Evolutionary conservation across 1,140 invertebrate species (phyloP), one percentile per base, ranked within the genome.

Genomic region (Sycobia sp.): DNA sequence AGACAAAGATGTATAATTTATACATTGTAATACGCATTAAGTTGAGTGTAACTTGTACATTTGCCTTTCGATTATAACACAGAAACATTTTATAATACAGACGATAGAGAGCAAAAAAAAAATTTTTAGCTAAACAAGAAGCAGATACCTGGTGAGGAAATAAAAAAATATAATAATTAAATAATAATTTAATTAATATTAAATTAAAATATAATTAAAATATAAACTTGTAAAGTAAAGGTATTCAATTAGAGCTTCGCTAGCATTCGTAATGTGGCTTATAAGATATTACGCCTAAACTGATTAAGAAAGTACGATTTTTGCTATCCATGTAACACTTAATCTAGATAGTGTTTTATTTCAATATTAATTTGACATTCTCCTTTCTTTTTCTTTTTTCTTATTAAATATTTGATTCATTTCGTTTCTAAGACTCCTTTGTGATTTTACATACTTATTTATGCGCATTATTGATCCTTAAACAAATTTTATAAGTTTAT

Each of bases 141-240:
- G 34, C 44, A 57, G 53, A 57, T 63, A 57, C 22, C 50, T 43
- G 54, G 51, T 23, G 54, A 57, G 47, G 34, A 63, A 49, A 50
- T 27, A 57, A 63, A 57, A 27, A 36, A 60, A 53, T 18, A 59
- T 23, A 22, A 34, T n/a, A n/a, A n/a, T n/a, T n/a, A n/a, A n/a
- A n/a, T n/a, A n/a, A n/a, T n/a, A n/a, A n/a, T n/a, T n/a, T n/a
- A n/a, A n/a, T n/a, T n/a, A n/a, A n/a, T n/a, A n/a, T n/a, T n/a
- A n/a, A n/a, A n/a, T n/a, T n/a, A n/a, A n/a, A n/a, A n/a, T n/a
- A 55, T 57, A 51, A 62, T 56, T 54, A 62, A 56, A 62, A 57
- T 67, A 61, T 18, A 67, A 57, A n/a, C n/a, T 58, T 46, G 46
- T 57, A n/a, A 55, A 44, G 34, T 67, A 57, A 51, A 58, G 43